phyloP scores from a whole-genome alignment of 37 sponge, comb jelly and placozoan genomes.

The Amphimedon queenslandica region DNA sequence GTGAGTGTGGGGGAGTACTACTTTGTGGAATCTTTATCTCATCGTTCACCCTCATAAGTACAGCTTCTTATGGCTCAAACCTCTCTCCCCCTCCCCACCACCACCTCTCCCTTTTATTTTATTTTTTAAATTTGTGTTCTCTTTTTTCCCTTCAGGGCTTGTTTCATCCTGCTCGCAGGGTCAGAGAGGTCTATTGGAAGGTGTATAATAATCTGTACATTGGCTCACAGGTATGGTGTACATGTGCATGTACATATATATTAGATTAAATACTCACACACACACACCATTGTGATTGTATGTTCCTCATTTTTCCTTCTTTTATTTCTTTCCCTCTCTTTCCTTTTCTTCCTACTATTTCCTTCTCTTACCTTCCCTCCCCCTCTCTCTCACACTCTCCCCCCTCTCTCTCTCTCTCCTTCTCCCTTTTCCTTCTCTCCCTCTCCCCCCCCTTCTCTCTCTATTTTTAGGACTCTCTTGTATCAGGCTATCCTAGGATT shows the following conservation, averaged over 20 bases:
- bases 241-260: background rate
- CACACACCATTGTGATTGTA: too few relatives aligned
- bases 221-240: slow-evolving; percentile 80
- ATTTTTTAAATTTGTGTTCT: background rate
- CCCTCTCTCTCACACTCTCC: background rate
- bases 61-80: background rate
- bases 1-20: background rate
- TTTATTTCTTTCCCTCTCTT: slow-evolving; percentile 1
- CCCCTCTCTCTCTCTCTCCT: background rate
- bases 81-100: too few relatives aligned
- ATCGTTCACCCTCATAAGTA: too few relatives aligned
- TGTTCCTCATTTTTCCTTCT: too few relatives aligned
- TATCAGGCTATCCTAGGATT: slow-evolving; percentile 71
- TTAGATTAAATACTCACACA: background rate
- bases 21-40: background rate
- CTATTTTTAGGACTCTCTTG: slow-evolving; percentile 77
- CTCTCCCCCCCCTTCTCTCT: too few relatives aligned
- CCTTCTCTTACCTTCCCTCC: background rate
- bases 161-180: slow-evolving; percentile 95
- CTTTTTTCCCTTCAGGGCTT: slow-evolving; percentile 63
- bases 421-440: background rate
- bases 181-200: slow-evolving; percentile 96
- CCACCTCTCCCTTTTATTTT: too few relatives aligned
- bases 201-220: slow-evolving; percentile 96
- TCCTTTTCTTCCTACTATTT: slow-evolving; percentile 8